Evolutionary conservation across 30 jellyfish, hydroid and myxozoan species (phyloP).

Genomic region (Hydractinia symbiolongicarpus): DNA sequence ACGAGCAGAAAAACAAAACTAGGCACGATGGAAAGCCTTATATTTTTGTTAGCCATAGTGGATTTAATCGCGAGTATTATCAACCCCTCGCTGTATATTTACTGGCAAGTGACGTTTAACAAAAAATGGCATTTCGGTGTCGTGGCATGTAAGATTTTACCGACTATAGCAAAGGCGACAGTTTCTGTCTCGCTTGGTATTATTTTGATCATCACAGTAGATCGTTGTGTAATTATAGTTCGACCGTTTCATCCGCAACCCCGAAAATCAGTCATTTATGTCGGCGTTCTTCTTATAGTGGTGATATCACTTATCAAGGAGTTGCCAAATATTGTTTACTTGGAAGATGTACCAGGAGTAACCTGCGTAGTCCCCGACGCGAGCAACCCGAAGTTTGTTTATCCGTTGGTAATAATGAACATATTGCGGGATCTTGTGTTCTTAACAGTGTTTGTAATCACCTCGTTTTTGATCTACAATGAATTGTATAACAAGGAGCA

Average conservation of each 20-base stretch:
- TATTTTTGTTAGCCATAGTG: slow-evolving; percentile 39
- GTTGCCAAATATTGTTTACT: slow-evolving; percentile 25
- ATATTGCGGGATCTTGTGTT: slow-evolving; percentile 33
- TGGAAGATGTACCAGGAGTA: slow-evolving; percentile 15
- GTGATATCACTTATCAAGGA: slow-evolving; percentile 33
- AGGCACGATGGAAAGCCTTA: slow-evolving; percentile 46
- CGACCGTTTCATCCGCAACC: slow-evolving; percentile 47
- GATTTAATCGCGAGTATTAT: slow-evolving; percentile 52
- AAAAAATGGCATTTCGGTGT: slow-evolving; percentile 63
- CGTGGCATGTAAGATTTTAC: slow-evolving; percentile 58
- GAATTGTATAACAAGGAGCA: slow-evolving; percentile 21
- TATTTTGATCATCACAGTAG: slow-evolving; percentile 48
- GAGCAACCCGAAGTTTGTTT: slow-evolving; percentile 24
- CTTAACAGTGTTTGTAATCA: slow-evolving; percentile 28
- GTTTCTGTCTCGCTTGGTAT: slow-evolving; percentile 47
- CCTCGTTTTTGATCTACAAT: slow-evolving; percentile 17
- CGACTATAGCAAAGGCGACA: slow-evolving; percentile 39
- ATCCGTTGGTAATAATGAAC: slow-evolving; percentile 36
- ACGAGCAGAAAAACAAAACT: slow-evolving; percentile 27
- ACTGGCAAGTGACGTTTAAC: slow-evolving; percentile 41
- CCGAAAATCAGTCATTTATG: slow-evolving; percentile 24
- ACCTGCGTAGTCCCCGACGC: slow-evolving; percentile 43
- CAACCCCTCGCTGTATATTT: slow-evolving; percentile 48
- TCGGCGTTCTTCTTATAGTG: slow-evolving; percentile 8
- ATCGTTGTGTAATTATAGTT: slow-evolving; percentile 56